These are phyloP conservation scores for Eurystomus glaucurus DNA, from an alignment of 2,797 vertebrate species.

Conservation along the genomic window DNA sequence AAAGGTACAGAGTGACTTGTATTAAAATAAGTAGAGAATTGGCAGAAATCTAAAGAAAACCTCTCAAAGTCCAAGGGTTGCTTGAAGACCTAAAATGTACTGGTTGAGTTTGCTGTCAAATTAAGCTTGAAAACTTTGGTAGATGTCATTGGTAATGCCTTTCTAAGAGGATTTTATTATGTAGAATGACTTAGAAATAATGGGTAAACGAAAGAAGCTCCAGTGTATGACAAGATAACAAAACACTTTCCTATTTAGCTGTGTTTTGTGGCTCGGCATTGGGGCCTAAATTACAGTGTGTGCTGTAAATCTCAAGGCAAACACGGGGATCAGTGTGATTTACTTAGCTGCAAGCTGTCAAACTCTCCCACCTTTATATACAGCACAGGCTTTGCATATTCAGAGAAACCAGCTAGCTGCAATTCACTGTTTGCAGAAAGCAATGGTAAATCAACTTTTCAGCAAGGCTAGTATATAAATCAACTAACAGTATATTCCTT, in stretches of 20 bases:
- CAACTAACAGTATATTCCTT: constrained; percentile 60
- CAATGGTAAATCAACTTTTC: constrained; percentile 23
- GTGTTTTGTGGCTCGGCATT: neutral
- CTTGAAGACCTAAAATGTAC: neutral
- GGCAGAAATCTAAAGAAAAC: neutral
- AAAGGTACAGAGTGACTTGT: fast-evolving
- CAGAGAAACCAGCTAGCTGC: constrained; percentile 33
- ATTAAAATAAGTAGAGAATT: neutral
- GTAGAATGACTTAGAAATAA: neutral
- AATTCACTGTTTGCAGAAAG: constrained; percentile 35
- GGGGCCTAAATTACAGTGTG: neutral
- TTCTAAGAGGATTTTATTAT: neutral
- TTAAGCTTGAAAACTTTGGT: neutral
- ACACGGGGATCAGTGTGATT: neutral
- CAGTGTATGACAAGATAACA: neutral
- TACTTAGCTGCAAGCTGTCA: constrained; percentile 24
- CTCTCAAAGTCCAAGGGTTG: neutral
- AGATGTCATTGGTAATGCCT: neutral
- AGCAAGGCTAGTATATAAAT: neutral
- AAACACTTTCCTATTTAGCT: neutral
- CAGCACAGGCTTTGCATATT: constrained; percentile 28
- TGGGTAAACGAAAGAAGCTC: neutral
- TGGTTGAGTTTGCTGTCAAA: neutral
- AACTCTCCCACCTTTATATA: neutral
- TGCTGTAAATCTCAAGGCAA: constrained; percentile 34